A percentile compares a stretch with the other conserved stretches of the same genome.
Evolutionary conservation across 2,113 vertebrate species (phyloP).

Genomic region (Cheilinus undulatus): DNA sequence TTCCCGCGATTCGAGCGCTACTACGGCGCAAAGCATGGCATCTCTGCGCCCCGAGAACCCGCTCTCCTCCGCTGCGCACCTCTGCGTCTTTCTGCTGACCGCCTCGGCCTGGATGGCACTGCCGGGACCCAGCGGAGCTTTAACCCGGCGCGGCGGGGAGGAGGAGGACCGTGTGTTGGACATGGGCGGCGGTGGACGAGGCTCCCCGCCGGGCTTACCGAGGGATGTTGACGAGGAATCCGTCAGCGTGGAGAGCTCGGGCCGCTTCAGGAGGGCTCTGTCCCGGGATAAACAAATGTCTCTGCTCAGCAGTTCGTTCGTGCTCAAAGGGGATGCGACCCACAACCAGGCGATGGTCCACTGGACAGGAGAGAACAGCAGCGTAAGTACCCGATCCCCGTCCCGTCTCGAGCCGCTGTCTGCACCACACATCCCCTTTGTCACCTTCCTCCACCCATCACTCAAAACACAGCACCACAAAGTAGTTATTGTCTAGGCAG

Average conservation of each 20-base stretch:
- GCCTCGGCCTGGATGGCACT: slow-evolving; percentile 76
- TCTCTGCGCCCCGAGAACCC: slow-evolving; percentile 66
- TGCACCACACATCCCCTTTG: slow-evolving; percentile 31
- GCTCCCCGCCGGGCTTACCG: slow-evolving; percentile 46
- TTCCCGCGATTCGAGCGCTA: slow-evolving; percentile 75
- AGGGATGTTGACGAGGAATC: slow-evolving; percentile 44
- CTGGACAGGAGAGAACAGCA: slow-evolving; percentile 99
- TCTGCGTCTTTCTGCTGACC: slow-evolving; percentile 70
- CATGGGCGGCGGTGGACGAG: slow-evolving; percentile 56
- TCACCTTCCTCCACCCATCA: slow-evolving; percentile 48
- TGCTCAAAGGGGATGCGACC: slow-evolving; percentile 95
- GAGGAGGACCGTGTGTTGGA: slow-evolving; percentile 68
- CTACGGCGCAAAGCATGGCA: slow-evolving; percentile 84
- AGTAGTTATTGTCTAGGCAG: slow-evolving; percentile 61
- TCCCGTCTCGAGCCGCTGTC: slow-evolving; percentile 33
- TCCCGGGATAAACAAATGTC: slow-evolving; percentile 86
- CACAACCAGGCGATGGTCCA: slow-evolving; percentile 99
- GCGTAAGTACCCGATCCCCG: slow-evolving; percentile 87
- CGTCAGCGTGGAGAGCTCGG: slow-evolving; percentile 49
- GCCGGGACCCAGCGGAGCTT: slow-evolving; percentile 71
- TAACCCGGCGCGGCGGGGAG: slow-evolving; percentile 65
- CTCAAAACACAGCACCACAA: slow-evolving; percentile 15
- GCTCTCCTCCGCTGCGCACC: slow-evolving; percentile 62
- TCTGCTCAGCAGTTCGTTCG: slow-evolving; percentile 95
- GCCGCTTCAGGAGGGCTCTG: slow-evolving; percentile 82